Evolutionary conservation across 1,140 invertebrate genomes (phyloP).

Genomic region (Aphelinus certus): DNA sequence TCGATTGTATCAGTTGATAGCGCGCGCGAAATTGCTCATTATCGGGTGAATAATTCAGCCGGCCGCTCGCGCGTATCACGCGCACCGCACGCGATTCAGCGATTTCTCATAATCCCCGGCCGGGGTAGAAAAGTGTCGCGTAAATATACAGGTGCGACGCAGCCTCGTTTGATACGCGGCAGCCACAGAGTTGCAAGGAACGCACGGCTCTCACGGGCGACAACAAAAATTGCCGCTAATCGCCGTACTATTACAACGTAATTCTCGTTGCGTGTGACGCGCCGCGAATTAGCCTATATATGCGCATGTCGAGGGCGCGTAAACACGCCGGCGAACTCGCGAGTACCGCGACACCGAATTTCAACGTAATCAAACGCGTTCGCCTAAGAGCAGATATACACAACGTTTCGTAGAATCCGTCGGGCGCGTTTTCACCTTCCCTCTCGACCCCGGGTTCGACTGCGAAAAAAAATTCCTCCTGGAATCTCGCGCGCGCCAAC

Average conservation of each 20-base stretch:
- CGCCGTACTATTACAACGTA: not conserved
- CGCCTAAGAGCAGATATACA: too few species aligned
- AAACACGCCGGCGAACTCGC: too few species aligned
- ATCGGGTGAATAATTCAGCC: too few species aligned
- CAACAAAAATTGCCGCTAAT: too few species aligned
- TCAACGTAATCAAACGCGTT: too few species aligned
- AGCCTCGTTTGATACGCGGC: not conserved
- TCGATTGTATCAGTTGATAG: too few species aligned
- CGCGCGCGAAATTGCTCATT: not conserved
- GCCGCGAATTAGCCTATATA: not conserved
- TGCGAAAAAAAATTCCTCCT: not conserved
- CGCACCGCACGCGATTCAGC: slow-evolving; percentile 17
- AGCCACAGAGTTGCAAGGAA: too few species aligned
- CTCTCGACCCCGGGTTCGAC: not conserved
- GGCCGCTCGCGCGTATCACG: not conserved
- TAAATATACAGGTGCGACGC: not conserved
- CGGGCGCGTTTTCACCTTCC: too few species aligned
- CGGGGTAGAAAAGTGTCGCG: not conserved
- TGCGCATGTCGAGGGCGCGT: not conserved
- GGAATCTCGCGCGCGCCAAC: not conserved
- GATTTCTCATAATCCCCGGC: slow-evolving; percentile 19
- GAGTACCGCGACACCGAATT: too few species aligned
- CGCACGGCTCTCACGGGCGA: too few species aligned
- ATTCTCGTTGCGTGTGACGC: slow-evolving; percentile 11
- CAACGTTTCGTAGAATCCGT: too few species aligned